phyloP scores from a whole-genome alignment of 2,888 invertebrate genomes.

The Tenthredo livida region DNA sequence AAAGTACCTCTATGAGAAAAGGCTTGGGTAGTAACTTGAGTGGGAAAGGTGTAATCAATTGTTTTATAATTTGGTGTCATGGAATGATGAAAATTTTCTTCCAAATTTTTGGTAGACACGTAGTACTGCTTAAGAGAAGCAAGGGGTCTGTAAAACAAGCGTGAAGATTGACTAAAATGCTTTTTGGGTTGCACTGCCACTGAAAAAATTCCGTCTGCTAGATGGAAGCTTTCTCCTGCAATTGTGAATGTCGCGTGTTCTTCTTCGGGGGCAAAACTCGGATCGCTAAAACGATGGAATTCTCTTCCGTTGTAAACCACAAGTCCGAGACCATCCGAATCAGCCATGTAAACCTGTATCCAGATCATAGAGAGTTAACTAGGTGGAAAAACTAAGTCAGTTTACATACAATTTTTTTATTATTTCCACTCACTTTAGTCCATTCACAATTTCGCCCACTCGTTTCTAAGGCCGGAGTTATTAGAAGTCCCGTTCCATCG shows the following conservation, averaged over 20 bases:
- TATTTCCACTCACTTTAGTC: slow-evolving; percentile 60
- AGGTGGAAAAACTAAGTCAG: neutral
- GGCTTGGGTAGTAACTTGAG: slow-evolving; percentile 69
- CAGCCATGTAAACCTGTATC: slow-evolving; percentile 65
- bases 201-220: slow-evolving; percentile 86
- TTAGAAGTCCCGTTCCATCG: slow-evolving; percentile 59
- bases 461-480: slow-evolving; percentile 66
- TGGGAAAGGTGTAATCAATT: slow-evolving; percentile 59
- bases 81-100: neutral
- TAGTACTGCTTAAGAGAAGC: slow-evolving; percentile 63
- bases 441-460: slow-evolving; percentile 56
- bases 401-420: neutral
- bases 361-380: neutral
- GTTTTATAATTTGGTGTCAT: slow-evolving; percentile 55
- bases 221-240: slow-evolving; percentile 81
- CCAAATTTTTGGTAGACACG: slow-evolving; percentile 54
- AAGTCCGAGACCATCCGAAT: slow-evolving; percentile 61
- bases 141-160: slow-evolving; percentile 64
- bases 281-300: slow-evolving; percentile 61
- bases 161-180: slow-evolving; percentile 32
- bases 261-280: slow-evolving; percentile 57
- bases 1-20: slow-evolving; percentile 73
- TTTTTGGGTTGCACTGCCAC: slow-evolving; percentile 81
- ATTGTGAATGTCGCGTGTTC: slow-evolving; percentile 62
- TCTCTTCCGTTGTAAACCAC: slow-evolving; percentile 59